Base-by-base conservation (phyloP, 2,113 vertebrate species). In the Cyphomyrus discorhynchus region DNA sequence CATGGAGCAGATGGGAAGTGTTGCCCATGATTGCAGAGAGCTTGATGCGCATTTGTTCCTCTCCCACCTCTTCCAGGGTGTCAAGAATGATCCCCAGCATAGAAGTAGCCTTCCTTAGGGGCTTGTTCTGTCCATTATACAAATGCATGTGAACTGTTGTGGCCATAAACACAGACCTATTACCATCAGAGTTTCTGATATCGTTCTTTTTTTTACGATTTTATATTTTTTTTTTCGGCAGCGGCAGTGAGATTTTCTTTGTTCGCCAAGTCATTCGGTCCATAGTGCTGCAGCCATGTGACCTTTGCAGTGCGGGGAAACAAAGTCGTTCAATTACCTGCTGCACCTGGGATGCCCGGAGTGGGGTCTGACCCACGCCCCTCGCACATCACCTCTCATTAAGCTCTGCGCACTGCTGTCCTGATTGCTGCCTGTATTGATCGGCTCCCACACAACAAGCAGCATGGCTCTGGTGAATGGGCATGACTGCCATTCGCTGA, bases 171-270 rank as follows among this genome's bases (percentile, higher is more conserved):
- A n/a, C 24, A n/a, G 8, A 10, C 9, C 24, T 27, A 39, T 77
- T 31, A 27, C 62, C 24, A 31, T 77, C 24, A 5, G 27, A 70
- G 70, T 27, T 5, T 52, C 3, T 17, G 50, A 52, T 13, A 53
- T 31, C 5, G 1, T 86, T 53, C 0, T 56, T 31, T 52, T 21
- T 7, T 87, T 62, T 21, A 8, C 62, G 91, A 62, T 62, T 62
- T 9, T 62, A 91, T 90, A 92, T 93, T 92, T 93, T 93, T 93
- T 93, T 93, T 93, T 92, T 89, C 91, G 92, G 92, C 93, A 31
- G 27, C 62, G 31, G 42, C 92, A 93, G 93, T 94, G 93, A 88
- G 93, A 92, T 94, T 91, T 90, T 91, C 92, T 92, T 46, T 27
- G 24, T 46, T 45, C 35, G 11, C 56, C 52, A 31, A 46, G 47